Evolutionary conservation across 23 tunicate genomes (phyloP).

Genomic region (Halocynthia aurantium): DNA sequence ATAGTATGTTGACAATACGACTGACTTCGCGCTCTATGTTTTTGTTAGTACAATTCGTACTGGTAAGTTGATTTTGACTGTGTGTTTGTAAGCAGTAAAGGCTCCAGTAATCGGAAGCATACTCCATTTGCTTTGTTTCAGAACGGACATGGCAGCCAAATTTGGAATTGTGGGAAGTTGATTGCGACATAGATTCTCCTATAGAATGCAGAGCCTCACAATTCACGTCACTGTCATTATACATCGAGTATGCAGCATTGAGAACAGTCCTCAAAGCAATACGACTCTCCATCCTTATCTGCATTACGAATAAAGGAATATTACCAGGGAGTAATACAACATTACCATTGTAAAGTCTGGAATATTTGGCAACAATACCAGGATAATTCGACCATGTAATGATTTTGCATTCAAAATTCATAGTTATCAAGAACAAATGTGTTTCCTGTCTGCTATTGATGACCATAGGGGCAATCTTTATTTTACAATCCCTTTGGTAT

Average conservation of each 20-base stretch:
- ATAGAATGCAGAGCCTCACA: background rate
- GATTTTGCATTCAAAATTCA: no score
- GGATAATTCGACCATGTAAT: no score
- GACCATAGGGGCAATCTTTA: no score
- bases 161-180: background rate
- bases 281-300: constrained; percentile 21
- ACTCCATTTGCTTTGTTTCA: background rate
- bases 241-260: constrained; percentile 24
- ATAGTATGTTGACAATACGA: no score
- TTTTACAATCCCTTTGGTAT: no score
- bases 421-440: no score
- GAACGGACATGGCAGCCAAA: background rate
- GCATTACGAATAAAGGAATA: background rate
- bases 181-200: background rate
- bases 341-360: no score
- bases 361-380: no score
- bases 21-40: no score
- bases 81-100: constrained; percentile 53
- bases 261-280: constrained; percentile 52
- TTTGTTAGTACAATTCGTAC: no score
- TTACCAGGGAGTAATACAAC: no score
- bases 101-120: constrained; percentile 39
- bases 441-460: no score
- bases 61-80: constrained; percentile 5
- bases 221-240: background rate